Conservation (phyloP, 2,888 invertebrate genomes). For the Drosophila melanosoma region DNA sequence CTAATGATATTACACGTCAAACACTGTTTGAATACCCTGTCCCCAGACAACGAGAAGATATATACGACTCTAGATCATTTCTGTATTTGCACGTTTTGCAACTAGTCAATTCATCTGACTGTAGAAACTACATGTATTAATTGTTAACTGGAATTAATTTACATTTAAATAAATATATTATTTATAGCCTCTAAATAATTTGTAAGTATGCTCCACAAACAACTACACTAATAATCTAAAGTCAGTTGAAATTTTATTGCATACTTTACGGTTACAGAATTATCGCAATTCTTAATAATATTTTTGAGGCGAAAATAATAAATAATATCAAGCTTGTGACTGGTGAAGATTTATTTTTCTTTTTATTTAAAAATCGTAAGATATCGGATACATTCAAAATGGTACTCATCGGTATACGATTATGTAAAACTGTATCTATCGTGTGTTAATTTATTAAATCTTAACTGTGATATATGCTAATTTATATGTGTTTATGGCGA, state of each 20-base stretch:
- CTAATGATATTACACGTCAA: slow-evolving; percentile 10
- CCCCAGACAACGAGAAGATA: too few relatives aligned
- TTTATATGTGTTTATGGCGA: neutral
- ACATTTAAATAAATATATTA: neutral
- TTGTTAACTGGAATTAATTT: neutral
- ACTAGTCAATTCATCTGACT: neutral
- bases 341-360: neutral
- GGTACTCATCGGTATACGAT: neutral
- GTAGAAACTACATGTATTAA: neutral
- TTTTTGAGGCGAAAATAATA: neutral
- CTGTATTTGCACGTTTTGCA: neutral
- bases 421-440: neutral
- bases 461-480: neutral
- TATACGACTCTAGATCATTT: neutral
- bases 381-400: neutral
- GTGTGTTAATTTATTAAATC: neutral
- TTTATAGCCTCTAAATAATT: neutral
- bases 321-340: neutral
- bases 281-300: neutral
- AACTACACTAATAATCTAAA: neutral
- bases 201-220: slow-evolving; percentile 30
- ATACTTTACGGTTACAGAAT: slow-evolving; percentile 24
- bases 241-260: slow-evolving; percentile 1
- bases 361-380: neutral
- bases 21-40: slow-evolving; percentile 5